Evolutionary conservation across 2,797 vertebrate species (phyloP).

Genomic region (Gallirallus australis): DNA sequence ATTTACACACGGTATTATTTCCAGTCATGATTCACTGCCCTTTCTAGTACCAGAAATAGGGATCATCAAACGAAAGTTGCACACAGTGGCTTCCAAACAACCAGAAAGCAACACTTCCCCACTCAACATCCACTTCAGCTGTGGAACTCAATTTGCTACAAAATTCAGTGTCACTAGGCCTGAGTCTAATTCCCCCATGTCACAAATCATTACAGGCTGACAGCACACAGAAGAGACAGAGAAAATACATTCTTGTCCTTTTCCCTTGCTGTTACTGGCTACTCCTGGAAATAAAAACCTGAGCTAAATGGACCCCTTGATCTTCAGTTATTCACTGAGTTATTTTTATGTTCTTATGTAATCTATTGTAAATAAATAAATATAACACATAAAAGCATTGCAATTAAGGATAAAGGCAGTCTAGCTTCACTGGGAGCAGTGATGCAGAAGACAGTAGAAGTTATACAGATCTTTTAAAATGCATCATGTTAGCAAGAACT

Average conservation of each 20-base stretch:
- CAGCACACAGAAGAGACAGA: not conserved
- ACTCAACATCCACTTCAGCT: not conserved
- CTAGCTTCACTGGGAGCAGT: not conserved
- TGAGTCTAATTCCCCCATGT: not conserved
- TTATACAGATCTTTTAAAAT: not conserved
- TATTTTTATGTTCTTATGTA: constrained; percentile 15
- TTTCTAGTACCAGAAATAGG: not conserved
- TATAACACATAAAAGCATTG: not conserved
- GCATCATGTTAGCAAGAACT: not conserved
- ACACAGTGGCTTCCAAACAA: not conserved
- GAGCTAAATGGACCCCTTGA: not conserved
- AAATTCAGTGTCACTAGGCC: not conserved
- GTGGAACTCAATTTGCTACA: not conserved
- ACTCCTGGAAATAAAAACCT: not conserved
- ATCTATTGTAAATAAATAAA: not conserved
- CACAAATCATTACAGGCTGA: not conserved
- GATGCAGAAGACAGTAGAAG: not conserved
- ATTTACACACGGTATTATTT: not conserved
- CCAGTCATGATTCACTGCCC: not conserved
- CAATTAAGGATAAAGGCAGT: not conserved
- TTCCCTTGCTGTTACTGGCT: not conserved
- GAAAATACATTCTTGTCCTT: not conserved
- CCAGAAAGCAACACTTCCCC: not conserved
- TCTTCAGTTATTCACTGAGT: not conserved
- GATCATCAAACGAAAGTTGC: not conserved